Evolutionary conservation across 2,113 vertebrate genomes (phyloP).

Genomic region (Oryzias javanicus): DNA sequence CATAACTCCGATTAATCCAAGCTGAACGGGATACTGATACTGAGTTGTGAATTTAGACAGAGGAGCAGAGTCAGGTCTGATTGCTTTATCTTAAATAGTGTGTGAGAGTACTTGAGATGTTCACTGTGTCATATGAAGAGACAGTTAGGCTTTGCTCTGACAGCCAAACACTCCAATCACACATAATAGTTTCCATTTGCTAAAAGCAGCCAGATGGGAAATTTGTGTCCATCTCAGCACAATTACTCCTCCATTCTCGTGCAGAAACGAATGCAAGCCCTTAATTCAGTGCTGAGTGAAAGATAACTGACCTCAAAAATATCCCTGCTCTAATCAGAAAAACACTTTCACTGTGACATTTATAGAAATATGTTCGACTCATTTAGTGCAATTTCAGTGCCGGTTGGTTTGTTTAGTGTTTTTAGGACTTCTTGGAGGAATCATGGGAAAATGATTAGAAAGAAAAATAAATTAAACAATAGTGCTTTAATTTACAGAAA

Average conservation of each 20-base stretch:
- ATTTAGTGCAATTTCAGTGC: too few species aligned
- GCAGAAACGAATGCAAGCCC: conserved; percentile 10
- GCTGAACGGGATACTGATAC: conserved; percentile 36
- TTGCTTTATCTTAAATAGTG: conserved; percentile 58
- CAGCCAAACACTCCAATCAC: conserved; percentile 64
- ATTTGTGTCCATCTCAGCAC: conserved; percentile 33
- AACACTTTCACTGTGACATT: not conserved
- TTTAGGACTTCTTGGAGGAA: not conserved
- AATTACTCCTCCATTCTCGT: conserved; percentile 14
- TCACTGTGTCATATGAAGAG: conserved; percentile 37
- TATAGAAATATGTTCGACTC: not conserved
- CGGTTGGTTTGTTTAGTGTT: not conserved
- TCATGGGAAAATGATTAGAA: not conserved
- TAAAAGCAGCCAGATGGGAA: conserved; percentile 32
- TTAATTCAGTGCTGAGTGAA: conserved; percentile 7
- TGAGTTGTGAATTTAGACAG: conserved; percentile 25
- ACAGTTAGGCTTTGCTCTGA: conserved; percentile 21
- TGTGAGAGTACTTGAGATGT: conserved; percentile 36
- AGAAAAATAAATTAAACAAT: not conserved
- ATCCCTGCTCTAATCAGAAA: conserved; percentile 4
- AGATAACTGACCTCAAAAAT: conserved; percentile 6
- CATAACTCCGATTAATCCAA: conserved; percentile 31
- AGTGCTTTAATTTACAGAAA: not conserved
- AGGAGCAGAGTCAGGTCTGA: conserved; percentile 7
- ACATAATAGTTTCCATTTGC: conserved; percentile 66